A percentile compares a stretch with the other conserved stretches of the same genome.
phyloP scores from a whole-genome alignment of 1,140 invertebrate species.

The Neodiprion pinetum region DNA sequence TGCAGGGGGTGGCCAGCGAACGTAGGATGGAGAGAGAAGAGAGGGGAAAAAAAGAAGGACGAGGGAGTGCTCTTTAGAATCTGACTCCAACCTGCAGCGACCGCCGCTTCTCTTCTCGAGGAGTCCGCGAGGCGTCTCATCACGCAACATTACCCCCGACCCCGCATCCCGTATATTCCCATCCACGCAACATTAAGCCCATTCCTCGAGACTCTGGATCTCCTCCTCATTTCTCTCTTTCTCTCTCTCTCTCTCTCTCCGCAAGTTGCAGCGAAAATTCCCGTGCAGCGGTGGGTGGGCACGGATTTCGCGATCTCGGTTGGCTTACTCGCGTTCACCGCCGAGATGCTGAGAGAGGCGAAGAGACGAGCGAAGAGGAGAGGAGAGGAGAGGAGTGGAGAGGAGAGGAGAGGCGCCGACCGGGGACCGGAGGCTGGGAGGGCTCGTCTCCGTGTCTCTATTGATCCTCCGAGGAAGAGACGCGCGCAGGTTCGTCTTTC shows the following conservation, averaged over 20 bases:
- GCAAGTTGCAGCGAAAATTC: background rate
- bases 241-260: background rate
- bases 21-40: slow-evolving; percentile 25
- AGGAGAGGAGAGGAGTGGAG: slow-evolving; percentile 27
- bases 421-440: slow-evolving; percentile 46
- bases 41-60: slow-evolving; percentile 19
- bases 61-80: slow-evolving; percentile 50
- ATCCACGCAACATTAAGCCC: slow-evolving; percentile 55
- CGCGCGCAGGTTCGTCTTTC: slow-evolving; percentile 54
- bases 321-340: slow-evolving; percentile 30
- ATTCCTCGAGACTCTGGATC: slow-evolving; percentile 34
- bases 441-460: slow-evolving; percentile 62
- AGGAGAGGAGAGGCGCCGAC: background rate
- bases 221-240: slow-evolving; percentile 16
- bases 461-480: slow-evolving; percentile 60
- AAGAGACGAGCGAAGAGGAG: slow-evolving; percentile 31
- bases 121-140: slow-evolving; percentile 60
- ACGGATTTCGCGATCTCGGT: slow-evolving; percentile 29
- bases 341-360: slow-evolving; percentile 37
- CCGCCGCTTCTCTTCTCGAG: slow-evolving; percentile 46
- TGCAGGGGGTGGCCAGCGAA: slow-evolving; percentile 9
- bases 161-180: slow-evolving; percentile 40
- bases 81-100: slow-evolving; percentile 44
- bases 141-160: slow-evolving; percentile 59
- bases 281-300: background rate